phyloP scores from a whole-genome alignment of 2,888 invertebrate genomes.

The Drosophila leonis region DNA sequence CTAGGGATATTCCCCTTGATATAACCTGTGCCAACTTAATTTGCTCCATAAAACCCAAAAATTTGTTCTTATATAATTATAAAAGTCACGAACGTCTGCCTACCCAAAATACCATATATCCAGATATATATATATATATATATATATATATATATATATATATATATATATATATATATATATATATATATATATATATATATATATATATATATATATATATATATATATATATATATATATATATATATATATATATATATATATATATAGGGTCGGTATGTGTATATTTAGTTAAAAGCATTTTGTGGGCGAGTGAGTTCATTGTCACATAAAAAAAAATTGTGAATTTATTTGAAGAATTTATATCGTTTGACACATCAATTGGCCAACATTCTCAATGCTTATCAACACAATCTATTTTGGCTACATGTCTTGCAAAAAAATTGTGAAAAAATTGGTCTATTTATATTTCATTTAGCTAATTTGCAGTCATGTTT shows the following conservation, averaged over 20 bases:
- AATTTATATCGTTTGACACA: conserved; percentile 2
- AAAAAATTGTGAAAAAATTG: conserved; percentile 1
- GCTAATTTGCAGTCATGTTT: conserved; percentile 39
- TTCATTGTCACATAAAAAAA: conserved; percentile 37
- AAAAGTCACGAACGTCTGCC: conserved; percentile 5
- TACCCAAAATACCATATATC: conserved; percentile 11
- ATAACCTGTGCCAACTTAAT: not conserved
- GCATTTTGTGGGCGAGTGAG: conserved; percentile 23
- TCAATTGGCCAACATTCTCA: conserved; percentile 29
- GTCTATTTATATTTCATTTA: conserved; percentile 19
- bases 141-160: conserved; percentile 4
- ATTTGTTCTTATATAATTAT: not conserved
- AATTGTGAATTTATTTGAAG: conserved; percentile 5
- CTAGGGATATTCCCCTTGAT: not conserved
- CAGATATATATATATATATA: not conserved
- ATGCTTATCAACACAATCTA: conserved; percentile 24
- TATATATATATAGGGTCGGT: not conserved
- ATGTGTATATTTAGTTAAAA: not conserved
- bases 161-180: not conserved
- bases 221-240: conserved; percentile 6
- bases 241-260: not conserved
- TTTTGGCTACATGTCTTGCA: conserved; percentile 6
- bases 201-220: not conserved
- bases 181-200: conserved; percentile 3
- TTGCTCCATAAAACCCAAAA: not conserved